phyloP scores from a whole-genome alignment of 2,888 invertebrate genomes.

The Pardosa pseudoannulata region DNA sequence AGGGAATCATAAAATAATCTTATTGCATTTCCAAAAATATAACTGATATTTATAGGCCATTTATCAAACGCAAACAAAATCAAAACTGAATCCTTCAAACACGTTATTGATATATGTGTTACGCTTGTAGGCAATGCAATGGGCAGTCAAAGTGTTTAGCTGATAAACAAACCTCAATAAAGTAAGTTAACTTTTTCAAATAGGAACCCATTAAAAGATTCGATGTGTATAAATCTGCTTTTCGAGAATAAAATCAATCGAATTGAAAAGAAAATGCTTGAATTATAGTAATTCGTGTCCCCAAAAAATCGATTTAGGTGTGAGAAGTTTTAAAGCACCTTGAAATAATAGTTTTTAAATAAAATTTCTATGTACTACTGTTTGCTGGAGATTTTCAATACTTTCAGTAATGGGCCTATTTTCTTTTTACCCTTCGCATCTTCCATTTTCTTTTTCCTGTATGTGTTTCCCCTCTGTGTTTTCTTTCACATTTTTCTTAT shows the following conservation, averaged over 20 bases:
- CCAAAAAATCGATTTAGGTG: background rate
- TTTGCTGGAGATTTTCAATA: background rate
- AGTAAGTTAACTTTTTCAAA: background rate
- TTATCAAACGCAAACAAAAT: too few relatives aligned
- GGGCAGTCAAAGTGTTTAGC: background rate
- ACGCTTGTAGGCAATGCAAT: too few relatives aligned
- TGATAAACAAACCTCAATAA: background rate
- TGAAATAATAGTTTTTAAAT: constrained; percentile 9
- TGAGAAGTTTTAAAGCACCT: background rate
- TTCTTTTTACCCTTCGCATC: background rate
- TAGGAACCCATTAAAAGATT: background rate
- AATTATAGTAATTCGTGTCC: background rate
- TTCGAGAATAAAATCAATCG: background rate
- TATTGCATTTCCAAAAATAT: too few relatives aligned
- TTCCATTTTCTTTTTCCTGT: background rate
- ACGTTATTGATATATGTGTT: too few relatives aligned
- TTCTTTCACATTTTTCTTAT: background rate
- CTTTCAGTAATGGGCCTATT: constrained; percentile 8
- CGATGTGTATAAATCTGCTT: background rate
- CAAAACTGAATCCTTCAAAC: too few relatives aligned
- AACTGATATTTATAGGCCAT: too few relatives aligned
- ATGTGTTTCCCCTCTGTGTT: background rate
- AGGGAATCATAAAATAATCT: too few relatives aligned
- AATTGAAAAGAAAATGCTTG: background rate
- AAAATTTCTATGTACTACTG: constrained; percentile 1